A percentile compares a stretch with the other conserved stretches of the same genome.
Evolutionary conservation across 2,888 invertebrate species (phyloP).

Genomic region (Nephrotoma guestfalica): DNA sequence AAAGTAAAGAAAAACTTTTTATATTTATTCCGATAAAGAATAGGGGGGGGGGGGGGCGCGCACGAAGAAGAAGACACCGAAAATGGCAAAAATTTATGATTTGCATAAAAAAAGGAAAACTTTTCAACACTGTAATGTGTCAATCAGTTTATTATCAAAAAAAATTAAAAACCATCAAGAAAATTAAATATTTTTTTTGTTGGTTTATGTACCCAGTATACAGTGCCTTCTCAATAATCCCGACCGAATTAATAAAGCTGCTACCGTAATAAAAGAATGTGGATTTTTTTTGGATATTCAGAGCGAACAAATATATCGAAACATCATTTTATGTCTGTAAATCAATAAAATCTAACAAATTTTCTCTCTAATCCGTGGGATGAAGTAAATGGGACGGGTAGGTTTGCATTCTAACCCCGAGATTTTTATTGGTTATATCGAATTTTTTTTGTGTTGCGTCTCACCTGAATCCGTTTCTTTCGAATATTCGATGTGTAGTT

Average conservation of each 20-base stretch:
- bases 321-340: background rate
- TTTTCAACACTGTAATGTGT: background rate
- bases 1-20: background rate
- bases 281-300: background rate
- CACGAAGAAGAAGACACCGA: background rate
- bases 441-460: background rate
- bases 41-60: background rate
- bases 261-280: background rate
- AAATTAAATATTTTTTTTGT: background rate
- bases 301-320: background rate
- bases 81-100: background rate
- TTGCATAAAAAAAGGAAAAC: background rate
- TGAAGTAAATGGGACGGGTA: background rate
- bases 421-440: background rate
- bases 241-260: background rate
- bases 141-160: background rate
- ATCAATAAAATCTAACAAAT: background rate
- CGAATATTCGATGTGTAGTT: conserved; percentile 45
- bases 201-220: background rate
- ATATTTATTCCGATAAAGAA: background rate
- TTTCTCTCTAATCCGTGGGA: background rate
- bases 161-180: background rate
- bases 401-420: background rate
- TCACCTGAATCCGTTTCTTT: conserved; percentile 52
- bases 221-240: background rate